Evolutionary conservation across 2,888 invertebrate genomes (phyloP), one percentile per base, ranked within the genome.

Genomic region (Eustalomyia histrio): DNA sequence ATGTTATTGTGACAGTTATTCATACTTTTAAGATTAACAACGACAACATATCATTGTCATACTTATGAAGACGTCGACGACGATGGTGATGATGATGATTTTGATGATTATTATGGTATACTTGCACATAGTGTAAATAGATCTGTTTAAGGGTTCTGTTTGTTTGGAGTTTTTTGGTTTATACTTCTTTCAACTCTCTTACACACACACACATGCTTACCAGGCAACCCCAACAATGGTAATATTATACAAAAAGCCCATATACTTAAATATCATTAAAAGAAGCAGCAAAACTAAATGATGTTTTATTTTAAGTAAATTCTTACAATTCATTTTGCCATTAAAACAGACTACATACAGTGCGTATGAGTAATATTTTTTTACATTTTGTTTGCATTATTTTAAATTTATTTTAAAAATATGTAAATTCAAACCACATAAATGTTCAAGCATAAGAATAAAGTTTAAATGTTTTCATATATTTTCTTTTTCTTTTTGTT

Each of bases 1-100:
- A 72, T 72, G 47, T 67, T 29, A 29, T 63, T 63, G 24, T 75
- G 74, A 75, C 64, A 69, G 53, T 75, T 71, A 79, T 69, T 65
- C 72, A 55, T 78, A 65, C 57, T 55, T 55, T 74, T 69, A 71
- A 75, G 71, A 65, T 65, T 60, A 60, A 17, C 63, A 69, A 52
- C 24, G 47, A 16, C 24, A 65, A 60, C 29, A 50, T 47, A 60
- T 60, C 76, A 43, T 35, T 52, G 57, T 43, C 52, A 50, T 57
- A 17, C 29, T 76, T 57, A 57, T 35, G 50, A 9, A 1, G 14
- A 18, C 61, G n/a, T 35, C 7, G 29, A 7, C 7, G 29, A 29
- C 7, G 29, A 29, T 29, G 29, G 7, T 29, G 29, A 4, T 6
- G 29, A 7, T 29, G 29, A 7, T 47, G 14, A 5, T n/a, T 43